Conservation (phyloP, 2,888 invertebrate species). For the Morpho achilles region DNA sequence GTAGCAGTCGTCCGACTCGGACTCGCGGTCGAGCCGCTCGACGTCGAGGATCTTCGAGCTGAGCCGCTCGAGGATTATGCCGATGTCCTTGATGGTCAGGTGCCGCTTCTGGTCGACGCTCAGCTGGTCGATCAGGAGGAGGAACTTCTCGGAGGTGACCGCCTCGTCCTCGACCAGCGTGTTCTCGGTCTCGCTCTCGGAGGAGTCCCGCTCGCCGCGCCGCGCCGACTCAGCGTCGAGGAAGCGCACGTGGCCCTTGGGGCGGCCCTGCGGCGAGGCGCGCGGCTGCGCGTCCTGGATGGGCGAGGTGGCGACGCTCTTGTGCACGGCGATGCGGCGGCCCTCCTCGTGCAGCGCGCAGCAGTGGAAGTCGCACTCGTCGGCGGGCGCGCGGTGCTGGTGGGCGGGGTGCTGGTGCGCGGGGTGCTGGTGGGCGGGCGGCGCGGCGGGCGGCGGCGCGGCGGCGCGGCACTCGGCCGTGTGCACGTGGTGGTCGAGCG, state of each 20-base stretch:
- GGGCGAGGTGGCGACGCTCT: constrained; percentile 95
- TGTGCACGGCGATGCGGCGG: constrained; percentile 93
- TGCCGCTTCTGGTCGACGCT: constrained; percentile 95
- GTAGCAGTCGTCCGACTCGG: constrained; percentile 95
- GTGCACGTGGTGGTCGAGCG: constrained; percentile 79
- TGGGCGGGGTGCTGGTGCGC: constrained; percentile 82
- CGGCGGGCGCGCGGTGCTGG: constrained; percentile 80
- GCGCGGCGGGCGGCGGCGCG: constrained; percentile 85
- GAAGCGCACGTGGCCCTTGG: constrained; percentile 91
- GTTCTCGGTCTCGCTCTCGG: constrained; percentile 95
- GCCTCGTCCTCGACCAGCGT: constrained; percentile 95
- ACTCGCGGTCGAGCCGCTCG: constrained; percentile 93
- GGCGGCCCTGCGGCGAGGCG: constrained; percentile 83
- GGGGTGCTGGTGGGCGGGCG: constrained; percentile 90
- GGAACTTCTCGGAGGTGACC: constrained; percentile 93
- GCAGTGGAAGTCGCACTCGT: constrained; percentile 97
- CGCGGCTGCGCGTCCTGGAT: constrained; percentile 88
- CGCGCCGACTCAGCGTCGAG: constrained; percentile 85
- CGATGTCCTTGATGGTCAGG: constrained; percentile 96
- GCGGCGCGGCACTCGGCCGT: constrained; percentile 89
- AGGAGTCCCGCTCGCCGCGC: constrained; percentile 88
- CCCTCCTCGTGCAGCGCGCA: constrained; percentile 96
- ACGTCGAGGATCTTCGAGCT: constrained; percentile 96
- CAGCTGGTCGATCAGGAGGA: constrained; percentile 94
- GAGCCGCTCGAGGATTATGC: constrained; percentile 94